Percentiles rank a stretch among this genome's conserved stretches.
phyloP scores from a whole-genome alignment of 2,888 invertebrate species.

The Serripes groenlandicus region DNA sequence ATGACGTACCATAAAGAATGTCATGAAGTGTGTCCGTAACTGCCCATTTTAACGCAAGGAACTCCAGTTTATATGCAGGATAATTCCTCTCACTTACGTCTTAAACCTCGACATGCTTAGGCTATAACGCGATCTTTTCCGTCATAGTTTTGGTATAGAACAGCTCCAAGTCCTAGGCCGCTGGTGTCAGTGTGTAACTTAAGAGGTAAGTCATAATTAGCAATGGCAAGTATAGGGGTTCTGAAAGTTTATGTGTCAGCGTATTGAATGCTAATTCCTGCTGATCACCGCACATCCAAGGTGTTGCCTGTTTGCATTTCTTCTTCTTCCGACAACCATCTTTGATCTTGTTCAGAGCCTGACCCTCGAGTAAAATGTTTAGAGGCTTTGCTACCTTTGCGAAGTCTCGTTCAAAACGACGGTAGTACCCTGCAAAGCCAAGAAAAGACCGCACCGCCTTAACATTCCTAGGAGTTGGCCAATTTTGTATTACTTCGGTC shows the following conservation, averaged over 20 bases:
- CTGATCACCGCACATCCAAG: not conserved
- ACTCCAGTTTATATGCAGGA: not conserved
- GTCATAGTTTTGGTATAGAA: not conserved
- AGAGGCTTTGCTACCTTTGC: not conserved
- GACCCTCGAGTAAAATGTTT: not conserved
- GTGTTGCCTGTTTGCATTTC: not conserved
- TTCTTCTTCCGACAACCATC: not conserved
- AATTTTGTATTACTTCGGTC: not conserved
- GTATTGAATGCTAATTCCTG: not conserved
- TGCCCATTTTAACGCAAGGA: not conserved
- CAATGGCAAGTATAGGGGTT: not conserved
- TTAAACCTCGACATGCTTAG: not conserved
- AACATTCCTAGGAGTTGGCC: not conserved
- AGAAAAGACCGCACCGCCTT: not conserved
- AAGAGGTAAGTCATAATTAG: not conserved
- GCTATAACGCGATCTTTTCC: not conserved
- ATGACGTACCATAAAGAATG: not conserved
- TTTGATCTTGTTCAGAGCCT: not conserved
- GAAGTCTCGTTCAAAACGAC: not conserved
- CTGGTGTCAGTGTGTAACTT: not conserved
- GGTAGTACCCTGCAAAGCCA: not conserved
- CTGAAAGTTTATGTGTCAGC: not conserved
- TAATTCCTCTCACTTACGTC: not conserved
- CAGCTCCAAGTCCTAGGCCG: not conserved
- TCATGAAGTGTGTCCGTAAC: not conserved